Evolutionary conservation across 2,888 invertebrate genomes (phyloP), one percentile per base, ranked within the genome.

Genomic region (Conus canariensis): DNA sequence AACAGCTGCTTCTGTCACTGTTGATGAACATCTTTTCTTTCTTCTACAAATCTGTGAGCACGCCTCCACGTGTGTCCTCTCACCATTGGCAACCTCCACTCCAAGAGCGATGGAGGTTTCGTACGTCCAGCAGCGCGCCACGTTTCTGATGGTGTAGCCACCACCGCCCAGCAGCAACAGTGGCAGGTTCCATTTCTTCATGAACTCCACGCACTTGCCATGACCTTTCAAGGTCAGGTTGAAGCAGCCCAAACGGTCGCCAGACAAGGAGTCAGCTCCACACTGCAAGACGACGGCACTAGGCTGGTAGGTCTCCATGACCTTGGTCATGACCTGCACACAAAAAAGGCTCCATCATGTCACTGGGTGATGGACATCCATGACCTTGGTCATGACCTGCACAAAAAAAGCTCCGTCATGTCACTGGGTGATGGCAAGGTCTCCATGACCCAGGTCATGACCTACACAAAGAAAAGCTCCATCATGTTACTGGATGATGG

Each of bases 251-350:
- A 99, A 97, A 93, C 99, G 97, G 97, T 99, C 99, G 96, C 98
- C 98, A 85, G 99, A 99, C 58, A 99, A 97, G 0, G 45, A 45
- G 96, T 99, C 99, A 19, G 99, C 99, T 5, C 99, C 99, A 96
- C 99, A 99, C 96, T 99, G 99, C 90, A 99, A 97, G 1, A 99
- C 99, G 83, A 99, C 98, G 0, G 99, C 99, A 91, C 98, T 98
- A 0, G 99, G 99, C 96, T 99, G 99, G 97, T 99, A 99, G 67
- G 98, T 98, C 96, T 99, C 99, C 99, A 99, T 99, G 1, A 99
- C 97, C 94, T 97, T 96, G 19, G 96, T 95, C 94, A 97, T 96
- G 16, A 95, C 95, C 95, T 95, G 90, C 10, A 93, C 80, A 45
- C 0, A 45, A 3, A 45, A 45, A 45, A 70, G 64, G 64, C 16